phyloP scores from a whole-genome alignment of 2,888 invertebrate species.

The Cantharis flavilabris region DNA sequence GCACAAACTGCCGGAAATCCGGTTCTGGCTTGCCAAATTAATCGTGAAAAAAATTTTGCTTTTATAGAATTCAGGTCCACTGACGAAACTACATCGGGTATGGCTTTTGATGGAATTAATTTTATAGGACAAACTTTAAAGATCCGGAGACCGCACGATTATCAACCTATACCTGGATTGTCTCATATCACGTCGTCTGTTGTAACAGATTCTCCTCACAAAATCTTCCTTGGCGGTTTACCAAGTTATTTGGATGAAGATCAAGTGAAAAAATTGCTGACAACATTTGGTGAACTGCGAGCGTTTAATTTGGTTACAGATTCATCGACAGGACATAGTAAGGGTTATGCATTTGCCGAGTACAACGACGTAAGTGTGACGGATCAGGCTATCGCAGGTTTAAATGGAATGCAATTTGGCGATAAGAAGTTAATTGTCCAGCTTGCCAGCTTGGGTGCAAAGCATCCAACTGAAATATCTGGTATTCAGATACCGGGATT shows the following conservation, averaged over 20 bases:
- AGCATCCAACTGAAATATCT: slow-evolving; percentile 81
- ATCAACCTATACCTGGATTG: slow-evolving; percentile 96
- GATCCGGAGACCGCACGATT: slow-evolving; percentile 96
- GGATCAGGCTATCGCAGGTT: slow-evolving; percentile 97
- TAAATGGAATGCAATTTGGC: slow-evolving; percentile 98
- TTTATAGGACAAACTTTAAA: slow-evolving; percentile 97
- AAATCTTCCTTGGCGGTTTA: slow-evolving; percentile 97
- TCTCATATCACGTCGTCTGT: slow-evolving; percentile 88
- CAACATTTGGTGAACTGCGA: slow-evolving; percentile 96
- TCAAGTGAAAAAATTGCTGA: slow-evolving; percentile 97
- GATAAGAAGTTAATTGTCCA: slow-evolving; percentile 99
- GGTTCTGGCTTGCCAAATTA: slow-evolving; percentile 96
- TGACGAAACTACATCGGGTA: slow-evolving; percentile 98
- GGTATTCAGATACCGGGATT: slow-evolving; percentile 96
- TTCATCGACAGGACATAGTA: slow-evolving; percentile 96
- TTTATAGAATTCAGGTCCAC: slow-evolving; percentile 97
- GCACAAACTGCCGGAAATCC: slow-evolving; percentile 98
- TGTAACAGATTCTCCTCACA: slow-evolving; percentile 96
- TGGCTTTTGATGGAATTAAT: slow-evolving; percentile 99
- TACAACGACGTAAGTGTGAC: slow-evolving; percentile 96
- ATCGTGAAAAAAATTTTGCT: slow-evolving; percentile 98
- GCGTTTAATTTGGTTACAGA: slow-evolving; percentile 99
- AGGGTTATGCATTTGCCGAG: slow-evolving; percentile 99
- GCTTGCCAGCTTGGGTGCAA: slow-evolving; percentile 95
- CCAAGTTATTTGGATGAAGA: slow-evolving; percentile 99